These are phyloP conservation scores for Cladorhizidae sp. DNA, from an alignment of 37 sponge, comb jelly and placozoan genomes.

Conservation along the genomic window DNA sequence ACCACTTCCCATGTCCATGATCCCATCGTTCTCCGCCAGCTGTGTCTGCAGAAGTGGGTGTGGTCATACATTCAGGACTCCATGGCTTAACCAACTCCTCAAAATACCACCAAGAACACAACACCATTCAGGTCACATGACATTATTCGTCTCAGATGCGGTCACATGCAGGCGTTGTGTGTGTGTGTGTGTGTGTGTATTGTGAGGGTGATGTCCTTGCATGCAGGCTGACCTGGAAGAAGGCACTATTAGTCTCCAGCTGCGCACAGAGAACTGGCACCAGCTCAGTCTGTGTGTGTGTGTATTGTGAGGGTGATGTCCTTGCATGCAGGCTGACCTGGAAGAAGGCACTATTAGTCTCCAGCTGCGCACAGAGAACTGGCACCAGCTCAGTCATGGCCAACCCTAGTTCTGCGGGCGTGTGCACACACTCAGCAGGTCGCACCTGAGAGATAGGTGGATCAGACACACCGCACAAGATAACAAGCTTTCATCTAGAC, in stretches of 20 bases:
- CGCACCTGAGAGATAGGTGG: neutral
- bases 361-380: slow-evolving; percentile 55
- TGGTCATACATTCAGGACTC: too few relatives aligned
- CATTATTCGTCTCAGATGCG: too few relatives aligned
- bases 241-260: slow-evolving; percentile 57
- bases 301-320: too few relatives aligned
- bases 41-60: slow-evolving; percentile 25
- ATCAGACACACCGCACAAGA: too few relatives aligned
- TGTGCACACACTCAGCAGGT: neutral
- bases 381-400: slow-evolving; percentile 18
- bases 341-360: slow-evolving; percentile 57
- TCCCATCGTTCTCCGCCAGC: slow-evolving; percentile 47
- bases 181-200: too few relatives aligned
- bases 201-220: neutral
- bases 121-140: neutral
- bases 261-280: slow-evolving; percentile 39
- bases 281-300: too few relatives aligned
- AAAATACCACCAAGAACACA: neutral
- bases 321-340: slow-evolving; percentile 28
- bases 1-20: slow-evolving; percentile 28
- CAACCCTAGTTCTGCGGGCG: slow-evolving; percentile 10
- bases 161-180: neutral
- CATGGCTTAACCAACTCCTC: too few relatives aligned
- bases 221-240: slow-evolving; percentile 51
- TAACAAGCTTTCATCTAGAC: too few relatives aligned